Percentiles rank a stretch among this genome's conserved stretches.
These are phyloP conservation scores for Ichneumoninae sp. DNA, from an alignment of 2,888 invertebrate species.

Conservation along the genomic window DNA sequence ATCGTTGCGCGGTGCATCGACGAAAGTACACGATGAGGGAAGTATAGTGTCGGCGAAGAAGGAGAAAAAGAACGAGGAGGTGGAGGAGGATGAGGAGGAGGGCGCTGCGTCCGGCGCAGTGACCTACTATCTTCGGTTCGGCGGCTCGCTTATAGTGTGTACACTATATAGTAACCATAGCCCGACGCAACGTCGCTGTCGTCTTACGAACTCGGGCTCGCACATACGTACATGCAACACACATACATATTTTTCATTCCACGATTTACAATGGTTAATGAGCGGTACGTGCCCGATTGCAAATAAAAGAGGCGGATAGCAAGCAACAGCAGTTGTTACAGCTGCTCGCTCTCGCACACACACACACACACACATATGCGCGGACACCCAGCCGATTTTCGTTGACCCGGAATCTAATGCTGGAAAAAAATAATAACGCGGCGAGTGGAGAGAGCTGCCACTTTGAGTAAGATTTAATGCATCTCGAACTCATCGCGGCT, in stretches of 20 bases:
- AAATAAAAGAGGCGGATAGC: slow-evolving; percentile 52
- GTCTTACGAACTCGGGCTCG: slow-evolving; percentile 17
- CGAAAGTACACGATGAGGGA: slow-evolving; percentile 62
- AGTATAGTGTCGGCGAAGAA: slow-evolving; percentile 40
- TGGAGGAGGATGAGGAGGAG: slow-evolving; percentile 76
- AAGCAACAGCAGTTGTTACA: slow-evolving; percentile 19
- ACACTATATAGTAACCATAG: slow-evolving; percentile 38
- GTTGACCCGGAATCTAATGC: slow-evolving; percentile 64
- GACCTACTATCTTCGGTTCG: slow-evolving; percentile 84
- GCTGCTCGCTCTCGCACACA: slow-evolving; percentile 29
- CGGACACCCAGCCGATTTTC: slow-evolving; percentile 42
- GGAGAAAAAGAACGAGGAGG: slow-evolving; percentile 67
- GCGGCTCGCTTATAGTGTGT: slow-evolving; percentile 73
- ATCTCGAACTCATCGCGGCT: not conserved
- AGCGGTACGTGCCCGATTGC: slow-evolving; percentile 67
- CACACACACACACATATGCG: not conserved
- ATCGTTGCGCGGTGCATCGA: slow-evolving; percentile 49
- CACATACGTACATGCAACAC: slow-evolving; percentile 8
- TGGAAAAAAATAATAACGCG: slow-evolving; percentile 47
- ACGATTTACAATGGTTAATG: slow-evolving; percentile 67
- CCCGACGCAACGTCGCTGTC: slow-evolving; percentile 47
- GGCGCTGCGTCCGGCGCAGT: slow-evolving; percentile 83
- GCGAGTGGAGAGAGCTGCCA: not conserved
- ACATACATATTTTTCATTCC: slow-evolving; percentile 54
- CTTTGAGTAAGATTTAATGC: slow-evolving; percentile 9